Percentiles rank a stretch among this genome's conserved stretches.
These are phyloP conservation scores for Engystomops pustulosus DNA, from an alignment of 2,113 vertebrate genomes.

Conservation along the genomic window DNA sequence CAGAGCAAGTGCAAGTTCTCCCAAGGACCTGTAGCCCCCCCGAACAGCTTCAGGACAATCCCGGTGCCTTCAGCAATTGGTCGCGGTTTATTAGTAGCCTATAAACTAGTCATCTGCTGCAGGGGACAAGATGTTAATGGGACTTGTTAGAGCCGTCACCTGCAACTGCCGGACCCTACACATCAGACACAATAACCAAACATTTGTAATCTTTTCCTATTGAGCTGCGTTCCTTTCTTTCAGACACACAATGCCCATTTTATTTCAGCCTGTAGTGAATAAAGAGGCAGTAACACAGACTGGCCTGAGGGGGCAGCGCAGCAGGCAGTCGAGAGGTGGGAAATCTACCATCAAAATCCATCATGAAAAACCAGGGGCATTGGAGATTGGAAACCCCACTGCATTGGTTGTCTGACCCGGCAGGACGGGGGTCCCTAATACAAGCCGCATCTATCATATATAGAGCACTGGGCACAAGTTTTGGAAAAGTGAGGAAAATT, in stretches of 20 bases:
- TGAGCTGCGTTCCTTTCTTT: slow-evolving; percentile 42
- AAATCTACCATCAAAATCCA: too few species aligned
- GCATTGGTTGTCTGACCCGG: too few species aligned
- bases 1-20: slow-evolving; percentile 83
- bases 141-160: slow-evolving; percentile 70
- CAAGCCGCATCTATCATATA: too few species aligned
- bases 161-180: slow-evolving; percentile 66
- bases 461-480: too few species aligned
- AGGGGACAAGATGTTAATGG: slow-evolving; percentile 78
- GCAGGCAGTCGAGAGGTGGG: not conserved
- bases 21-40: slow-evolving; percentile 86
- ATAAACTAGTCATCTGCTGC: slow-evolving; percentile 95
- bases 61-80: slow-evolving; percentile 83
- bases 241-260: slow-evolving; percentile 40
- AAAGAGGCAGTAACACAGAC: slow-evolving; percentile 2
- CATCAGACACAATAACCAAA: slow-evolving; percentile 33
- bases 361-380: too few species aligned
- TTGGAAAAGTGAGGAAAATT: too few species aligned
- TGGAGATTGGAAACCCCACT: too few species aligned
- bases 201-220: slow-evolving; percentile 53
- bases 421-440: too few species aligned
- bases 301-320: slow-evolving; percentile 10
- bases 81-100: slow-evolving; percentile 98
- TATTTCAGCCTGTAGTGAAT: not conserved
- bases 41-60: slow-evolving; percentile 82